Conservation (phyloP, 2,888 invertebrate species). For the Cantharis nigra region DNA sequence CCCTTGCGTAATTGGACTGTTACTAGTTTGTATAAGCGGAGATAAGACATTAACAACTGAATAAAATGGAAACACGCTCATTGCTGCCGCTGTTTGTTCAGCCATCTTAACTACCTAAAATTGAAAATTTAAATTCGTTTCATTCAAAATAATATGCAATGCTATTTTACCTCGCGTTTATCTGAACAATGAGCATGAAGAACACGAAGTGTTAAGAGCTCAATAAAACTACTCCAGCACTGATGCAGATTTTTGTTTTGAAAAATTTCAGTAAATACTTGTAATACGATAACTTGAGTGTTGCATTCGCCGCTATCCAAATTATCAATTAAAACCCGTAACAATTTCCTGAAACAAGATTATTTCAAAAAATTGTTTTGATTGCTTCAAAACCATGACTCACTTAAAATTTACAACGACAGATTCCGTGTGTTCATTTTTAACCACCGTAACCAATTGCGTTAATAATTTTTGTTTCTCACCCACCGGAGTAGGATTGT, state of each 20-base stretch:
- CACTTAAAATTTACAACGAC: constrained; percentile 59
- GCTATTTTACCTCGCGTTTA: constrained; percentile 64
- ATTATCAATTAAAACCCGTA: constrained; percentile 79
- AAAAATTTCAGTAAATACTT: constrained; percentile 84
- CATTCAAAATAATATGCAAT: background rate
- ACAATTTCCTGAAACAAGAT: constrained; percentile 61
- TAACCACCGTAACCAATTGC: constrained; percentile 57
- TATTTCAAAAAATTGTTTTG: constrained; percentile 29
- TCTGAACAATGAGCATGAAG: constrained; percentile 81
- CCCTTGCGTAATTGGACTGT: constrained; percentile 86
- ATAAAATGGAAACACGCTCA: constrained; percentile 79
- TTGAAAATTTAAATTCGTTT: constrained; percentile 20
- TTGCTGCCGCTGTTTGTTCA: constrained; percentile 80
- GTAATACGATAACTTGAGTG: constrained; percentile 76
- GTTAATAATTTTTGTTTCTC: constrained; percentile 52
- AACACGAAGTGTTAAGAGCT: constrained; percentile 87
- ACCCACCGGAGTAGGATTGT: constrained; percentile 47
- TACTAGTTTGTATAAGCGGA: constrained; percentile 87
- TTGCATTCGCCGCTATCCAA: constrained; percentile 66
- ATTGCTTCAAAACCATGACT: constrained; percentile 30
- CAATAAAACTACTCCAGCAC: constrained; percentile 86
- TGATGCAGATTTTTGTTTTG: constrained; percentile 75
- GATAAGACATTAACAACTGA: constrained; percentile 69
- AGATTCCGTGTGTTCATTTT: constrained; percentile 58
- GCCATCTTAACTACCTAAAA: constrained; percentile 78